Base-by-base conservation (phyloP, 2,797 vertebrate genomes). In the Arvicola amphibius region DNA sequence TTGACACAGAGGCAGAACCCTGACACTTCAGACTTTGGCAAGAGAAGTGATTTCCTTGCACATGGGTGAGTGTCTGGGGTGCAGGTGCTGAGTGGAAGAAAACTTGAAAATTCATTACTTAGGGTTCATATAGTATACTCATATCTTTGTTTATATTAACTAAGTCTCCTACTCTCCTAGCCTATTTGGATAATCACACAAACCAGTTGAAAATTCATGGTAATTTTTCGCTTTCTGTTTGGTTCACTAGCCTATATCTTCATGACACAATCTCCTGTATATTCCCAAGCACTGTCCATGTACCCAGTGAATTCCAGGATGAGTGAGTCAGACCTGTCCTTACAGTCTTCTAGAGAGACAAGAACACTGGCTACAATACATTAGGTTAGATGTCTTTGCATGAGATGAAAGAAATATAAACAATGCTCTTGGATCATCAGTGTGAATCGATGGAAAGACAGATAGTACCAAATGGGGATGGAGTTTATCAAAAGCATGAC, bases 201-300 rank as follows among this genome's bases (percentile, higher is more conserved):
- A 84, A 61, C 46, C 80, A 73, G 77, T 80, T 1, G 83, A 90
- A 94, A 78, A n/a, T 37, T 67, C 69, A 85, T 21, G 29, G 46
- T 67, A 73, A 65, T 65, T 92, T 93, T 85, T 92, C 40, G 78
- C 37, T 89, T 92, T 76, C 69, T 29, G n/a, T 32, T 88, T 93
- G 51, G 43, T 43, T 88, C 25, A 32, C 51, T 85, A 85, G 5
- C 65, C n/a, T 77, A 51, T 86, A 88, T 71, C 71, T 96, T 43
- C 37, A 17, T 40, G 83, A 71, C 48, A 43, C n/a, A 69, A 69
- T 63, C 91, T 16, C 29, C 77, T 59, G 67, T 89, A 23, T 77
- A 40, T 48, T 37, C 56, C 59, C 6, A 59, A 94, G 56, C 14
- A 34, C n/a, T 59, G 5, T 53, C 6, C 21, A 5, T 4, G 2